phyloP scores from a whole-genome alignment of 2,888 invertebrate species.

The Rutpela maculata region DNA sequence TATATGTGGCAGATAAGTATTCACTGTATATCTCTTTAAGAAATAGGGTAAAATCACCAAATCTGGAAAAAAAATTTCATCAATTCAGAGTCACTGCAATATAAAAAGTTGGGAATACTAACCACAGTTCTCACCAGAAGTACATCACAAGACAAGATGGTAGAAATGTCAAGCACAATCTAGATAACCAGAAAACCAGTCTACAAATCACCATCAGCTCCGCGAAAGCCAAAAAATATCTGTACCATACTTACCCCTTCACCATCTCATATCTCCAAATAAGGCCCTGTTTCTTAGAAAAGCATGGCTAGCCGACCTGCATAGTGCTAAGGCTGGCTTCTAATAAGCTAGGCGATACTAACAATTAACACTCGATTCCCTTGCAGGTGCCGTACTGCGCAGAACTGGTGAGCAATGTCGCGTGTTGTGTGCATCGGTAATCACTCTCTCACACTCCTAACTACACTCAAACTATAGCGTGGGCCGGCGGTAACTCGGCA shows the following conservation, averaged over 20 bases:
- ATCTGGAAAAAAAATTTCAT: no score
- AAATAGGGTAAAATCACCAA: no score
- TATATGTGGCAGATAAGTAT: no score
- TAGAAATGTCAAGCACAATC: no score
- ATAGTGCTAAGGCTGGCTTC: constrained; percentile 67
- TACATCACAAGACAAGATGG: no score
- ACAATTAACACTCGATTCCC: constrained; percentile 76
- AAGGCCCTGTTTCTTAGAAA: constrained; percentile 47
- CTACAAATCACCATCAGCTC: no score
- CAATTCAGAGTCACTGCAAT: no score
- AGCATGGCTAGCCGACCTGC: constrained; percentile 69
- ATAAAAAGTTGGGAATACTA: no score
- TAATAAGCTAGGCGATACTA: constrained; percentile 73
- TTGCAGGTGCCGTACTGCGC: constrained; percentile 94
- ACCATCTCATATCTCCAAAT: constrained; percentile 14
- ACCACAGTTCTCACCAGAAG: no score
- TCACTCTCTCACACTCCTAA: constrained; percentile 83
- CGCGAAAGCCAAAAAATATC: no score
- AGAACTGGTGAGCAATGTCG: constrained; percentile 96
- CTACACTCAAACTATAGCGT: constrained; percentile 66
- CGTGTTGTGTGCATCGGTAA: constrained; percentile 97
- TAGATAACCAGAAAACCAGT: no score
- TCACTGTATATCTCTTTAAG: no score
- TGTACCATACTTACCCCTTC: background rate
- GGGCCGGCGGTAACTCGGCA: constrained; percentile 23